These are phyloP conservation scores for Notolepis coatsorum DNA, from an alignment of 2,797 vertebrate genomes.

Conservation along the genomic window DNA sequence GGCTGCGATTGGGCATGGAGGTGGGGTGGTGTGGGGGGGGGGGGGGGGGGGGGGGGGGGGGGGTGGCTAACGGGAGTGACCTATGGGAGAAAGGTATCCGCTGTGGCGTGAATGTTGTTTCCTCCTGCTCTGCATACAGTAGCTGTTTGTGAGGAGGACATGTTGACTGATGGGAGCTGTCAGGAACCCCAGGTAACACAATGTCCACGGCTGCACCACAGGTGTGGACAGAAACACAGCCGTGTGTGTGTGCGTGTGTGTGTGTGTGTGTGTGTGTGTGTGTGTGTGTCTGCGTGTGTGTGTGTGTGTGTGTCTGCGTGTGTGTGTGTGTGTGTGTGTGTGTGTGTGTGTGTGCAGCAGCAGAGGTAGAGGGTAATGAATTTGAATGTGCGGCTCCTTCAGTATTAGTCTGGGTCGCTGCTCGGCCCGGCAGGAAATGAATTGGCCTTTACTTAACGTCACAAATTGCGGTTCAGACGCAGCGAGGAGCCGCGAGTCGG, in stretches of 20 bases:
- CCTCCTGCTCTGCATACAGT: neutral
- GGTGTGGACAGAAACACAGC: slow-evolving; percentile 40
- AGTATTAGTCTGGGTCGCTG: slow-evolving; percentile 63
- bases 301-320: too few species aligned
- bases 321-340: too few species aligned
- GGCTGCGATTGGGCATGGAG: too few species aligned
- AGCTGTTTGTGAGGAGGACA: slow-evolving; percentile 18
- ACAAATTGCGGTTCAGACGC: slow-evolving; percentile 80
- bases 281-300: too few species aligned
- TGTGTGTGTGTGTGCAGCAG: slow-evolving; percentile 7
- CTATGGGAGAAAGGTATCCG: too few species aligned
- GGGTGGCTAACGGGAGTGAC: too few species aligned
- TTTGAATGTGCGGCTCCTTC: slow-evolving; percentile 67
- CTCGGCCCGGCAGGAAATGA: slow-evolving; percentile 79
- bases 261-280: slow-evolving; percentile 1
- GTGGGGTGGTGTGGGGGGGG: too few species aligned
- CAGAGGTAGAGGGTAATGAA: slow-evolving; percentile 61
- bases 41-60: too few species aligned
- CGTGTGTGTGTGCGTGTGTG: too few species aligned
- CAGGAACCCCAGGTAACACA: slow-evolving; percentile 31
- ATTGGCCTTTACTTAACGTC: slow-evolving; percentile 84
- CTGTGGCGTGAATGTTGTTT: too few species aligned
- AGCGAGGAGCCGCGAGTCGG: slow-evolving; percentile 65
- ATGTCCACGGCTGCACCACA: slow-evolving; percentile 44
- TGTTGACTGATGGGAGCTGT: slow-evolving; percentile 27